Evolutionary conservation across 2,113 vertebrate genomes (phyloP).

Genomic region (Actinemys pallida): DNA sequence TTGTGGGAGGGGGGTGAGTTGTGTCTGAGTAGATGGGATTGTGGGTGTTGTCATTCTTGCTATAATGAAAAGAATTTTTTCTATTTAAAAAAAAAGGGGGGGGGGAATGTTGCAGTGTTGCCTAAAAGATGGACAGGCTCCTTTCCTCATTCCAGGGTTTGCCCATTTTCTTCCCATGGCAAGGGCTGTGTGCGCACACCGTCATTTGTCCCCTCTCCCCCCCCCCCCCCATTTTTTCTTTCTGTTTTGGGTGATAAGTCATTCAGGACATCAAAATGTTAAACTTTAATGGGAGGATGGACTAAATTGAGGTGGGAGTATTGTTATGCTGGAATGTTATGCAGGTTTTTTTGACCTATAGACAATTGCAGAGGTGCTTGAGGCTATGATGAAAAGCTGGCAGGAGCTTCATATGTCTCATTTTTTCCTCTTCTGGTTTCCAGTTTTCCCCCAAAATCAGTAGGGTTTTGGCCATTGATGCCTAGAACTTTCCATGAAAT

Average conservation of each 20-base stretch:
- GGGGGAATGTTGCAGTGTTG: neutral
- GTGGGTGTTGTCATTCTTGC: neutral
- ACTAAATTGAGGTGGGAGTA: neutral
- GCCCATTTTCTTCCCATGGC: neutral
- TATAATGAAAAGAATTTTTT: neutral
- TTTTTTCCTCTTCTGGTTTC: neutral
- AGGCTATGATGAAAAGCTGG: neutral
- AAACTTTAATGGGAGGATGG: neutral
- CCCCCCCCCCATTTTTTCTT: neutral
- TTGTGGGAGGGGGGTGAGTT: neutral
- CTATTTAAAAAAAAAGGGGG: neutral
- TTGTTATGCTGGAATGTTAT: neutral
- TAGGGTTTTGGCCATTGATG: neutral
- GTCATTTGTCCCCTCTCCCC: neutral
- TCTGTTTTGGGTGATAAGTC: neutral
- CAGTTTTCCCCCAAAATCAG: neutral
- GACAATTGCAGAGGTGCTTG: neutral
- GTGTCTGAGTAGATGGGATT: neutral
- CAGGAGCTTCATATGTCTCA: neutral
- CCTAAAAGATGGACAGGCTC: neutral
- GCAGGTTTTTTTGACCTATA: neutral
- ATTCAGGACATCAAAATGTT: neutral
- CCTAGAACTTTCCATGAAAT: neutral
- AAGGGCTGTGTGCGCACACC: neutral
- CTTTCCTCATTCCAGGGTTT: neutral